Evolutionary conservation across 2,113 vertebrate species (phyloP).

Genomic region (Xenotilapia longispinis): DNA sequence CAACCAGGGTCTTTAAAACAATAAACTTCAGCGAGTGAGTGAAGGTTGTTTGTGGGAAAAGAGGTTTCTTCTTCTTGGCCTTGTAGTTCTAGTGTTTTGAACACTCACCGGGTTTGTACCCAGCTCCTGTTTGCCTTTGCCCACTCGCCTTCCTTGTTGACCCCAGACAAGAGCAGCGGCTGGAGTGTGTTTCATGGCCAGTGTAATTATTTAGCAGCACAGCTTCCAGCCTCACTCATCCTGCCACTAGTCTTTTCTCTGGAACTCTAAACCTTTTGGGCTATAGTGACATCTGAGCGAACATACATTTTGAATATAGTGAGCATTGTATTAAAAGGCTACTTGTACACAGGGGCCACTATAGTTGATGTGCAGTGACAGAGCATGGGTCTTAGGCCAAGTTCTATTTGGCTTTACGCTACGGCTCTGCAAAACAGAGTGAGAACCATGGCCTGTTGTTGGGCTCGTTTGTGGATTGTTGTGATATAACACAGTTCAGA

Average conservation of each 20-base stretch:
- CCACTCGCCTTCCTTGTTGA: background rate
- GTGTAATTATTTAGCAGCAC: constrained; percentile 12
- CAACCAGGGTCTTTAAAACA: constrained; percentile 50
- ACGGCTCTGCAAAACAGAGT: background rate
- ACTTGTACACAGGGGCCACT: constrained; percentile 11
- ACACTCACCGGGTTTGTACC: constrained; percentile 17
- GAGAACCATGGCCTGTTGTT: constrained; percentile 22
- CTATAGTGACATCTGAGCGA: background rate
- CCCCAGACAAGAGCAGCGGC: background rate
- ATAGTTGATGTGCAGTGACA: constrained; percentile 18
- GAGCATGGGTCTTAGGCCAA: constrained; percentile 38
- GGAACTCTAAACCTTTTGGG: background rate
- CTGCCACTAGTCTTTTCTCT: background rate
- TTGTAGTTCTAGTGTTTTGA: constrained; percentile 22
- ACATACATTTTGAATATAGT: constrained; percentile 16
- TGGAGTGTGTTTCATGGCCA: constrained; percentile 1
- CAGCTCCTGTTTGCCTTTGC: background rate
- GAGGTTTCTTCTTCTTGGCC: constrained; percentile 36
- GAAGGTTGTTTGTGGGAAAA: constrained; percentile 41
- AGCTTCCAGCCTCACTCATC: background rate
- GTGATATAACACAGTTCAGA: constrained; percentile 44
- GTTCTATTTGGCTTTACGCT: constrained; percentile 26
- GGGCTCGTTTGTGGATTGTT: constrained; percentile 46
- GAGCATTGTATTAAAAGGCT: constrained; percentile 37
- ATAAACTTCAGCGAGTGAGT: constrained; percentile 34